Base-by-base conservation (phyloP, 2,797 vertebrate genomes). In the Scolopax bukidnonensis region DNA sequence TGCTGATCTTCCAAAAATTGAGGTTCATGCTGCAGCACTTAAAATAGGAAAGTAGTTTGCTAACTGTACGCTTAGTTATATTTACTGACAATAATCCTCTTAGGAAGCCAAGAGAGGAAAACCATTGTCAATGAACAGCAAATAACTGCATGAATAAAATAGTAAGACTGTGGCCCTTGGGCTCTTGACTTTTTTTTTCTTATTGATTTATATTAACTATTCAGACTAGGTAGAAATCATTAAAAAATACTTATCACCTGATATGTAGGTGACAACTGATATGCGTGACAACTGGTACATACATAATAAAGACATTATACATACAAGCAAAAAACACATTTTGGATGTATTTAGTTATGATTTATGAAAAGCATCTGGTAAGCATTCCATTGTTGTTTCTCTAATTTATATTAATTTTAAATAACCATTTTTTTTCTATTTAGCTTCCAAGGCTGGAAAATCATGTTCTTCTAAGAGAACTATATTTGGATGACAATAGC, bases 401-500 rank as follows among this genome's bases (percentile, higher is more conserved):
- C 30, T 75, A 84, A 90, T 88, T 93, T 75, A 56, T 75, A 60
- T 89, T 95, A 91, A 27, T 87, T 77, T 84, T 43, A 65, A 94
- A 71, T 70, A 93, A 79, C 45, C 27, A 51, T 20, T 40, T 89
- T 56, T 65, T 96, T 96, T 97, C 64, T 96, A 65, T 95, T 79
- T 97, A 99, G 99, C 84, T 98, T 90, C 99, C 99, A 57, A 91
- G 89, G 43, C 96, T 99, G 92, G 96, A 97, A 92, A 99, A 99
- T 97, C 99, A 99, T 50, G 98, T 99, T 96, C 98, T 99, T n/a
- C 97, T 99, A 97, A 98, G 98, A 97, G 98, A 99, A 94, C 95
- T 99, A 16, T 97, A 95, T 90, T 97, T 99, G 89, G 98, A 99
- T 77, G 98, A 99, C 97, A 99, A 99, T 97, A 99, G 96, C 96